Percentiles rank a stretch among this genome's conserved stretches.
phyloP scores from a whole-genome alignment of 2,888 invertebrate genomes.

The Agrenia bidenticulata region DNA sequence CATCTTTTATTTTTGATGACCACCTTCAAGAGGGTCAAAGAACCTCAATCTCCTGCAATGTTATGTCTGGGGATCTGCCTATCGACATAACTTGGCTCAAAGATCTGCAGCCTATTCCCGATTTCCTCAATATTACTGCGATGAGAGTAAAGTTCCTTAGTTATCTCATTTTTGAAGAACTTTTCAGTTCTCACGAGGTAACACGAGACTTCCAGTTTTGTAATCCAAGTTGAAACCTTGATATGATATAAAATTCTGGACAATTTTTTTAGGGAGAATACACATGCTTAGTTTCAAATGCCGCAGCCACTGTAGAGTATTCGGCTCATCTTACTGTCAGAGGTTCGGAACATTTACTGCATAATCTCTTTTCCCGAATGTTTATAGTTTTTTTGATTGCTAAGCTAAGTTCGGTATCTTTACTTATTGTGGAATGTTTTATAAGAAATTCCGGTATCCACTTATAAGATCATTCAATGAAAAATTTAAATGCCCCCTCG shows the following conservation, averaged over 20 bases:
- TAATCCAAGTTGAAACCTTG: too few relatives aligned
- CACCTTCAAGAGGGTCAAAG: conserved; percentile 51
- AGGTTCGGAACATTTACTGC: conserved; percentile 52
- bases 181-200: conserved; percentile 16
- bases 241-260: too few relatives aligned
- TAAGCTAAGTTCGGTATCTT: too few relatives aligned
- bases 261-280: conserved; percentile 56
- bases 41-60: conserved; percentile 48
- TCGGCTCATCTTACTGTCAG: conserved; percentile 56
- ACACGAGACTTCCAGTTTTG: too few relatives aligned
- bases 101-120: conserved; percentile 37
- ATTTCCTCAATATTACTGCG: conserved; percentile 44
- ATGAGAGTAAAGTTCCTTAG: conserved; percentile 48
- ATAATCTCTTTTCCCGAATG: too few relatives aligned
- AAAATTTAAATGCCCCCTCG: too few relatives aligned
- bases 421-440: too few relatives aligned
- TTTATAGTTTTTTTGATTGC: too few relatives aligned
- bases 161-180: conserved; percentile 48
- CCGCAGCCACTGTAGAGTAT: conserved; percentile 45
- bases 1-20: conserved; percentile 50
- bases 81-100: conserved; percentile 51
- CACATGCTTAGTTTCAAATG: conserved; percentile 56
- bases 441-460: too few relatives aligned
- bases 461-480: background rate
- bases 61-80: conserved; percentile 49